Evolutionary conservation across 2,797 vertebrate genomes (phyloP).

Genomic region (Notamacropus eugenii): DNA sequence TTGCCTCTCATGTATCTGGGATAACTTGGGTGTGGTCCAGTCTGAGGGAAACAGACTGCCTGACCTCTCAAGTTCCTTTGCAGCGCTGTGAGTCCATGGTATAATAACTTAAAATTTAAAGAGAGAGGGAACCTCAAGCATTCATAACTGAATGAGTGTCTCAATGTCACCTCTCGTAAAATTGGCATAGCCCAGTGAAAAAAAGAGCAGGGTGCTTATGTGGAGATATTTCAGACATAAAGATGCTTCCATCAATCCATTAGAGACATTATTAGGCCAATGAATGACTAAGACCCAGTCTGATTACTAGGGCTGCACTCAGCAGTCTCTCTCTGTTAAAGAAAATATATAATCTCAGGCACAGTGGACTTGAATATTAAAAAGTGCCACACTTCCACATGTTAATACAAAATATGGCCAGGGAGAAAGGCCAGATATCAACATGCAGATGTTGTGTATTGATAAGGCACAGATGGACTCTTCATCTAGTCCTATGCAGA

Average conservation of each 20-base stretch:
- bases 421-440: conserved; percentile 8
- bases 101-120: conserved; percentile 2
- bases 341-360: neutral
- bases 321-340: conserved; percentile 9
- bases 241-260: conserved; percentile 44
- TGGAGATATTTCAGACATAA: conserved; percentile 59
- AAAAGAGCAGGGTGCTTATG: conserved; percentile 45
- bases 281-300: conserved; percentile 46
- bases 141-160: conserved; percentile 43
- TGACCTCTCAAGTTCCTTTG: conserved; percentile 28
- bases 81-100: conserved; percentile 2
- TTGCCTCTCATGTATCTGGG: neutral
- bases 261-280: conserved; percentile 51
- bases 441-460: conserved; percentile 1
- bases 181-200: conserved; percentile 47
- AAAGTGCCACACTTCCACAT: conserved; percentile 2
- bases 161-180: conserved; percentile 28
- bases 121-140: neutral
- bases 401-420: conserved; percentile 12
- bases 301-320: conserved; percentile 1
- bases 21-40: neutral
- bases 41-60: neutral
- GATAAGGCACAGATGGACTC: neutral
- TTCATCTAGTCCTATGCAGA: conserved; percentile 14
- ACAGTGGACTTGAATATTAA: conserved; percentile 33